These are phyloP conservation scores for Troides aeacus DNA, from an alignment of 2,888 invertebrate genomes.

Conservation along the genomic window DNA sequence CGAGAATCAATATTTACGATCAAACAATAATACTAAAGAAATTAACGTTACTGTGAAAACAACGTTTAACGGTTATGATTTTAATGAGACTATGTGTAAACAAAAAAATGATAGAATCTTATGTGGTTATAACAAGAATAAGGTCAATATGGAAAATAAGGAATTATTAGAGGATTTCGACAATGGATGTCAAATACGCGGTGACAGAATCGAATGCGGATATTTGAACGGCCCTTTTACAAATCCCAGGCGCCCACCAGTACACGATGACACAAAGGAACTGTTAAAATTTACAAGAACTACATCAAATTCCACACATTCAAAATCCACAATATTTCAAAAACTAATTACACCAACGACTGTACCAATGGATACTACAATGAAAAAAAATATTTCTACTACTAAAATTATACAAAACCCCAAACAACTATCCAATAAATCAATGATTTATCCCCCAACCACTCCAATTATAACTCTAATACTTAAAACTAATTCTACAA, in stretches of 20 bases:
- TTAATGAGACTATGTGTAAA: conserved; percentile 51
- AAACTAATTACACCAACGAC: background rate
- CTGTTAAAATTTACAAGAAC: background rate
- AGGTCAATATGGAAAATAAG: conserved; percentile 38
- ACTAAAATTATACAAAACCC: background rate
- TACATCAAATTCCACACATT: background rate
- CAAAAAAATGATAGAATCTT: conserved; percentile 50
- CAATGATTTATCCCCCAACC: background rate
- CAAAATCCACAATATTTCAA: background rate
- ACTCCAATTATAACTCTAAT: background rate
- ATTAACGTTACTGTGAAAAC: background rate
- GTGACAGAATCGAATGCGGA: conserved; percentile 66
- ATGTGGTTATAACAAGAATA: conserved; percentile 66
- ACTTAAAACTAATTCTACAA: background rate
- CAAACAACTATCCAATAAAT: background rate
- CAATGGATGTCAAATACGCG: conserved; percentile 52
- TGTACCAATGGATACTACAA: background rate
- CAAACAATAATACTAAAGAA: conserved; percentile 2
- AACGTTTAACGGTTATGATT: conserved; percentile 48
- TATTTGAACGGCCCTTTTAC: conserved; percentile 43
- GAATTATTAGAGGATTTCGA: conserved; percentile 42
- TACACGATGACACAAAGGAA: conserved; percentile 16
- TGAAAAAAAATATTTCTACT: background rate
- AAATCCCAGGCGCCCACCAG: conserved; percentile 37
- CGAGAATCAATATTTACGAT: conserved; percentile 2